A percentile compares a stretch with the other conserved stretches of the same genome.
Conservation (phyloP, 2,888 invertebrate species). For the Sinohyriopsis cumingii region DNA sequence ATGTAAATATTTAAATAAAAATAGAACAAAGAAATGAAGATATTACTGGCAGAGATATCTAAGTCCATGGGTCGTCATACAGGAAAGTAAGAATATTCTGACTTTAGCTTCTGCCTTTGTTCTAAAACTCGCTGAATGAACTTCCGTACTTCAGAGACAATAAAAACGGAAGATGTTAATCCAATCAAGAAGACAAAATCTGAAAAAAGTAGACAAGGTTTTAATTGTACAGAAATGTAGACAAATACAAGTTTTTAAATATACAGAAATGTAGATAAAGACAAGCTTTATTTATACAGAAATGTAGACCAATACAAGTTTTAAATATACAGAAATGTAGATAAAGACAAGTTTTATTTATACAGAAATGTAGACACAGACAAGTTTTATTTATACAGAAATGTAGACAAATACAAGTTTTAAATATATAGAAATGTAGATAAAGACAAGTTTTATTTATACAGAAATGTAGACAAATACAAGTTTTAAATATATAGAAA, state of each 20-base stretch:
- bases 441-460: too few species aligned
- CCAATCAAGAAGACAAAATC: slow-evolving; percentile 92
- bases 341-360: slow-evolving; percentile 9
- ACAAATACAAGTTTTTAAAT: slow-evolving; percentile 7
- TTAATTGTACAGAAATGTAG: slow-evolving; percentile 3
- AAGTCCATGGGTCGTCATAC: slow-evolving; percentile 10
- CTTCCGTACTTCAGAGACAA: slow-evolving; percentile 94
- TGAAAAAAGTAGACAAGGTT: slow-evolving; percentile 73
- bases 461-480: slow-evolving; percentile 51
- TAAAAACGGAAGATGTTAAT: slow-evolving; percentile 96
- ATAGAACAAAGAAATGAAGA: too few species aligned
- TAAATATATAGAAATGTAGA: slow-evolving; percentile 7
- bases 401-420: slow-evolving; percentile 25
- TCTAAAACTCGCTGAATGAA: slow-evolving; percentile 74
- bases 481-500: background rate
- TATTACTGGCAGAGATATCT: too few species aligned
- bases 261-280: slow-evolving; percentile 50
- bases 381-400: slow-evolving; percentile 43
- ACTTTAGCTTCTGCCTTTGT: slow-evolving; percentile 16
- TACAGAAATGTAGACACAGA: slow-evolving; percentile 11
- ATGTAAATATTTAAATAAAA: too few species aligned
- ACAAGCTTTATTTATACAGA: slow-evolving; percentile 1
- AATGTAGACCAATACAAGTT: slow-evolving; percentile 5
- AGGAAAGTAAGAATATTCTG: slow-evolving; percentile 20
- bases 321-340: slow-evolving; percentile 48